Evolutionary conservation across 2,113 vertebrate species (phyloP).

Genomic region (Sminthopsis crassicaudata): DNA sequence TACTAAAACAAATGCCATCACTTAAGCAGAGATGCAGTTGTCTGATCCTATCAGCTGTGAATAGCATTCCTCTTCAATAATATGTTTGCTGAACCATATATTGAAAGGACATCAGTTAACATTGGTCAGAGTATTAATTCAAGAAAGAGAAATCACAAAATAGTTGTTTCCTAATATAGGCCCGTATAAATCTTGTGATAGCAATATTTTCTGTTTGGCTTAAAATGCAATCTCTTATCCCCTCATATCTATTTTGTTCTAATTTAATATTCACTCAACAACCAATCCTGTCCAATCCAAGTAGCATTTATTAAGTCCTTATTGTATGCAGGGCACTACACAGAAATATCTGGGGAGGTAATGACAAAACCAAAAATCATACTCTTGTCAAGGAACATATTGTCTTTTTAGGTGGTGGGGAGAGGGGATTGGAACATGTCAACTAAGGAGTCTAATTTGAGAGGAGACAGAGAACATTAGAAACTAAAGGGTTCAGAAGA

Average conservation of each 20-base stretch:
- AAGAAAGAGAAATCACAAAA: background rate
- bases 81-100: conserved; percentile 8
- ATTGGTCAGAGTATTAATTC: conserved; percentile 6
- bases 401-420: background rate
- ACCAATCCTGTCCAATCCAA: background rate
- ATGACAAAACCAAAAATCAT: background rate
- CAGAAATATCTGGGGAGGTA: background rate
- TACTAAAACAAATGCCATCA: conserved; percentile 57
- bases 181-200: background rate
- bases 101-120: conserved; percentile 26
- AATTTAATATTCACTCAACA: background rate
- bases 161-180: conserved; percentile 36
- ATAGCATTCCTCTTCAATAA: conserved; percentile 60
- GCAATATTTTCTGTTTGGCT: background rate
- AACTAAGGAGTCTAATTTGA: background rate
- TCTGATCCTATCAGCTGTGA: conserved; percentile 54
- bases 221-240: background rate
- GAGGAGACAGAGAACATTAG: background rate
- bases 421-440: background rate
- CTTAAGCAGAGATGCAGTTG: conserved; percentile 27
- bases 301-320: background rate
- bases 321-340: background rate
- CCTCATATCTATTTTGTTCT: background rate
- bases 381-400: background rate
- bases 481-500: background rate